Evolutionary conservation across 1,140 invertebrate genomes (phyloP).

Genomic region (Leptinotarsa texana): DNA sequence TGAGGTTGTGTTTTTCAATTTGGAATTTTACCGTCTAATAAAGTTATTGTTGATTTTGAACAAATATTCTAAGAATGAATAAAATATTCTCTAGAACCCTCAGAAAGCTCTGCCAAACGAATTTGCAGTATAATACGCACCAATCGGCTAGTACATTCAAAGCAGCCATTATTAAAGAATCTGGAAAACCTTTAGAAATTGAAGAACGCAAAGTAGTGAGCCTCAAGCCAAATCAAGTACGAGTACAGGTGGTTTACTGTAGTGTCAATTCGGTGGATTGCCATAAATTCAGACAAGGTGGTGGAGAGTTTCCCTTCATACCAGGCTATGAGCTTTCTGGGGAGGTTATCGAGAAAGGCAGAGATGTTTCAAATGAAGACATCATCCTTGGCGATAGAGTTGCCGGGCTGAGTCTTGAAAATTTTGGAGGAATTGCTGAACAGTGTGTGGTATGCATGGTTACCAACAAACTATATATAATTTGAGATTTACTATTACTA

Average conservation of each 20-base stretch:
- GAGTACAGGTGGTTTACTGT: constrained; percentile 59
- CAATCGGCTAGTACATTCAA: constrained; percentile 45
- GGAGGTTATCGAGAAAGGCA: constrained; percentile 56
- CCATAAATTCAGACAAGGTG: constrained; percentile 55
- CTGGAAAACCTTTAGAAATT: constrained; percentile 55
- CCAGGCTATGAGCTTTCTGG: constrained; percentile 62
- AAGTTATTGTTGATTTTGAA: too few relatives aligned
- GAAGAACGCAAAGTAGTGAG: constrained; percentile 51
- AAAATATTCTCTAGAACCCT: constrained; percentile 24
- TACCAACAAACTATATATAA: not conserved
- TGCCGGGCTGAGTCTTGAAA: constrained; percentile 54
- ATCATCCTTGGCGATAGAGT: constrained; percentile 54
- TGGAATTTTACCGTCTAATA: too few relatives aligned
- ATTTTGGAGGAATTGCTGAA: constrained; percentile 57
- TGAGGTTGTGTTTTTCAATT: too few relatives aligned
- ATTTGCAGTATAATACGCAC: not conserved
- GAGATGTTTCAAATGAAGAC: constrained; percentile 42
- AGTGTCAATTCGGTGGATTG: constrained; percentile 64
- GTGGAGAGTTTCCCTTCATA: constrained; percentile 57
- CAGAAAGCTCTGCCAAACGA: not conserved
- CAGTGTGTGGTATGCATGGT: constrained; percentile 54
- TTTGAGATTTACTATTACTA: too few relatives aligned
- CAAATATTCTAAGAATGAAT: constrained; percentile 11
- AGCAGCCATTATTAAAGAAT: constrained; percentile 58
- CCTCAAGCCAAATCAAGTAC: constrained; percentile 51